Percentiles rank a stretch among this genome's conserved stretches.
Conservation (phyloP, 2,797 vertebrate genomes). For the Hoplostethus atlanticus region DNA sequence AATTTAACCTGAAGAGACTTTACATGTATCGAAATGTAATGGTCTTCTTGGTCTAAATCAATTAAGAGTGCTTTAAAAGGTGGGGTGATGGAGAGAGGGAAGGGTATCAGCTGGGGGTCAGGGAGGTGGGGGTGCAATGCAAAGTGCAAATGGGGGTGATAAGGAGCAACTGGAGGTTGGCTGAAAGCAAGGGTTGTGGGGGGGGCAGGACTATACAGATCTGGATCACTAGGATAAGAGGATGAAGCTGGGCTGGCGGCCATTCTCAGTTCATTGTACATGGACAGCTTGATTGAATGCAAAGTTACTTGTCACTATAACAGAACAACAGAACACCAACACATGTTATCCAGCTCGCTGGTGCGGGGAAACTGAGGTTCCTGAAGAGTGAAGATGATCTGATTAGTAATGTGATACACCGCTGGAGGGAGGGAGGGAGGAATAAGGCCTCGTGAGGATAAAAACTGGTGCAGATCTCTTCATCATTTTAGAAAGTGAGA, state of each 20-base stretch:
- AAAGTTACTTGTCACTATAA: conserved; percentile 26
- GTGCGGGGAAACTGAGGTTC: conserved; percentile 21
- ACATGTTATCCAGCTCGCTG: conserved; percentile 30
- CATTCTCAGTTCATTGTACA: conserved; percentile 15
- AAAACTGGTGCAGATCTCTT: conserved; percentile 36
- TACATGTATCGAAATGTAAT: no score
- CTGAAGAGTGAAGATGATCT: conserved; percentile 65
- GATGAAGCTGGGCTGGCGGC: neutral
- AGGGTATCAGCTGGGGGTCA: no score
- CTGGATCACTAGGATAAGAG: conserved; percentile 25
- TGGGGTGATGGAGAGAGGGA: no score
- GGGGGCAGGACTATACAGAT: neutral
- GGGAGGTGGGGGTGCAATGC: neutral
- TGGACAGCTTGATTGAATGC: conserved; percentile 21
- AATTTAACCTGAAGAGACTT: no score
- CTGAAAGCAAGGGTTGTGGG: no score
- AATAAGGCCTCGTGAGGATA: conserved; percentile 33
- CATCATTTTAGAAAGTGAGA: conserved; percentile 42
- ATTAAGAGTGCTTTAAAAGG: no score
- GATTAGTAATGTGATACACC: conserved; percentile 68
- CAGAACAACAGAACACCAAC: conserved; percentile 26
- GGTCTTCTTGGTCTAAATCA: no score
- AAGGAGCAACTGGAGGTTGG: conserved; percentile 15
- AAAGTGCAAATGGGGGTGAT: conserved; percentile 9
- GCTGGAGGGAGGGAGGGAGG: conserved; percentile 32